Percentiles rank a stretch among this genome's conserved stretches.
These are phyloP conservation scores for Sardina pilchardus DNA, from an alignment of 2,113 vertebrate genomes.

Conservation along the genomic window DNA sequence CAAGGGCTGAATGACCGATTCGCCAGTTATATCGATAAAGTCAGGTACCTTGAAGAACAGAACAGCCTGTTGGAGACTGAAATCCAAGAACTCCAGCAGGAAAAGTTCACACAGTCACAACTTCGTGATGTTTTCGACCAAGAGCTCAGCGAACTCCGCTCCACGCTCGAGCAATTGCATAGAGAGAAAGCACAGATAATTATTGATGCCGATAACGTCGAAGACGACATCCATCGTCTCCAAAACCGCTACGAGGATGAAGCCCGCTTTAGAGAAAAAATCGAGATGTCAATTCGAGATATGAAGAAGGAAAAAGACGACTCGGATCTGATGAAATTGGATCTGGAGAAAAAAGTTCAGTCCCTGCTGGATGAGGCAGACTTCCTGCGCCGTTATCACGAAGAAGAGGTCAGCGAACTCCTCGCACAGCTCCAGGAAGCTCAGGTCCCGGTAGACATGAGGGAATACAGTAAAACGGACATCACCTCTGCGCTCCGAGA, in stretches of 20 bases:
- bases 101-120: conserved; percentile 75
- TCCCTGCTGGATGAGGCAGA: conserved; percentile 80
- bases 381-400: conserved; percentile 80
- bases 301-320: conserved; percentile 81
- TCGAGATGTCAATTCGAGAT: conserved; percentile 73
- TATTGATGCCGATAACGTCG: conserved; percentile 78
- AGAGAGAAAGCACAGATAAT: conserved; percentile 74
- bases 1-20: conserved; percentile 87
- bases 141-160: conserved; percentile 77
- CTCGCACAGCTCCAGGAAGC: conserved; percentile 77
- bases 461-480: conserved; percentile 73
- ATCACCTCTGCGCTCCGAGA: conserved; percentile 85
- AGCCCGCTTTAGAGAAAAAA: conserved; percentile 66
- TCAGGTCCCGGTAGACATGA: conserved; percentile 70
- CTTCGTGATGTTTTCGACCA: conserved; percentile 77
- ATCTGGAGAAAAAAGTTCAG: conserved; percentile 81
- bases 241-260: conserved; percentile 71
- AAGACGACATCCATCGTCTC: conserved; percentile 78
- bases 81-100: conserved; percentile 75
- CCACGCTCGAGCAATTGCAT: conserved; percentile 76
- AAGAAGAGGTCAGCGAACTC: conserved; percentile 82
- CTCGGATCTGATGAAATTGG: conserved; percentile 71
- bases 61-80: conserved; percentile 79
- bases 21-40: conserved; percentile 84
- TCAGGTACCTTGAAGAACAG: conserved; percentile 82